Evolutionary conservation across 2,797 vertebrate species (phyloP), one percentile per base, ranked within the genome.

Genomic region (Corythornis leucogaster): DNA sequence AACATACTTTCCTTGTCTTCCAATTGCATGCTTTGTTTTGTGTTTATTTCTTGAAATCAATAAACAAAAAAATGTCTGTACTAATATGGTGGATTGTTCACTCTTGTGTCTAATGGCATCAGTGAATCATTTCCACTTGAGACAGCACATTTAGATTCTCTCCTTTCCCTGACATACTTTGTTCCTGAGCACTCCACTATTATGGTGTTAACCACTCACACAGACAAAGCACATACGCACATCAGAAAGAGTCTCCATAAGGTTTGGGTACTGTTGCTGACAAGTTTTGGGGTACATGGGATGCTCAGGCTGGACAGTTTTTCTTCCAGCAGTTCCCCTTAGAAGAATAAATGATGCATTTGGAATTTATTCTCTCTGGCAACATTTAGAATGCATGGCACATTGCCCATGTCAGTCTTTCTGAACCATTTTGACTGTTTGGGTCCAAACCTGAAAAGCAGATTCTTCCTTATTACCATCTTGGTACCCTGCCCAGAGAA

Each of bases 21-120:
- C 35, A 75, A 51, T 71, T 80, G 33, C 25, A 75, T 57, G n/a
- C 12, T 40, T 85, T 71, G 28, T 28, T 83, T 87, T 50, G 7
- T 42, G 71, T 85, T 73, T 85, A 42, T 87, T 85, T 85, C 42
- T 73, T 46, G 35, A 89, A 92, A 92, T 75, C 54, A 51, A 59
- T 59, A 76, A 31, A 33, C 73, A 25, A 87, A 92, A 94, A 93
- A 89, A 88, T 75, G 20, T 68, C 54, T 66, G 11, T 77, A 51
- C 64, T 94, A 80, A 85, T 57, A 31, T 14, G 25, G 76, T 79
- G 21, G n/a, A 40, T 89, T 79, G 59, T 40, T 79, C 2, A 1
- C 48, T 90, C 43, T 67, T 85, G 19, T 68, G 68, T 77, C 69
- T 83, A 12, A 25, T 51, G 59, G 28, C 31, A 59, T 71, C 58